Base-by-base conservation (phyloP, 1,140 invertebrate genomes). In the Atta colombica region DNA sequence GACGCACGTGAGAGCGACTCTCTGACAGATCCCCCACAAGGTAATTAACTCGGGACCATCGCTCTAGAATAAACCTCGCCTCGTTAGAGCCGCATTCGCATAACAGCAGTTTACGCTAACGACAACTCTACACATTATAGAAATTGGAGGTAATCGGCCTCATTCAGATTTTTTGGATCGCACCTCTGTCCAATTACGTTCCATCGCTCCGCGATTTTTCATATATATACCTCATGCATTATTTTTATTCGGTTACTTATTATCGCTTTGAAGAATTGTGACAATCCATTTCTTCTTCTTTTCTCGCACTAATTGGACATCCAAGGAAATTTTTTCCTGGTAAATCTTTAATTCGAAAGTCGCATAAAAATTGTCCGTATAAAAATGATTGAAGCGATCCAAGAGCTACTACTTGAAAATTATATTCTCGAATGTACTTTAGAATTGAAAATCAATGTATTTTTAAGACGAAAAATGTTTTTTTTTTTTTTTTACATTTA, bases 1-100 rank as follows among this genome's bases (percentile, higher is more conserved):
- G 69, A 84, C 78, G 80, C 80, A 84, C 80, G 80, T 84, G 80
- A 74, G 80, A 84, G 80, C 69, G 80, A 75, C 55, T 74, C 80
- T 84, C 69, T 75, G 80, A 84, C 69, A 80, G 63, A 80, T 18
- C 16, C 55, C 65, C 35, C 78, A 61, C 66, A 69, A 84, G 80
- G 80, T 84, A 84, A 84, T 84, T 75, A 51, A 75, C 25, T 71
- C 18, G 16, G 16, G n/a, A 25, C 68, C 21, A 3, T 49, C 39
- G 35, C 25, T 53, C 39, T 21, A 28, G 18, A 55, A 31, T 80
- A 55, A 68, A 82, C 74, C 39, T 74, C 10, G 16, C 25, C 51
- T 82, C 31, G 51, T 16, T 55, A 39, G 25, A 69, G 14, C 31
- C n/a, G 68, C n/a, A 55, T 35, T 3, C 8, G 8, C 39, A 39